Conservation (phyloP, 2,888 invertebrate genomes). For the Mythimna ferrago region DNA sequence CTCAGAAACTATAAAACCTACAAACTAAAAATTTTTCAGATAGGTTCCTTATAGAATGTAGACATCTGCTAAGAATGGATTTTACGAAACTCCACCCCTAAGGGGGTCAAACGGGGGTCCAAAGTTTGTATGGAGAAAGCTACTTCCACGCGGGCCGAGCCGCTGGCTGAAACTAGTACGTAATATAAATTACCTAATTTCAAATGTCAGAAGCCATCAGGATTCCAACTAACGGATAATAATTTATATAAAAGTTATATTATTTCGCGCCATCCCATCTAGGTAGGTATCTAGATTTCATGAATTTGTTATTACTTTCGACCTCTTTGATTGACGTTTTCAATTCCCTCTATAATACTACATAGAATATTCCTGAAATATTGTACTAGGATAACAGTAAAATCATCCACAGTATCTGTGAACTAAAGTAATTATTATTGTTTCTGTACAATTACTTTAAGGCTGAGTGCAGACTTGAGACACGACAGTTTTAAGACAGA, state of each 20-base stretch:
- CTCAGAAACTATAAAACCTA: too few species aligned
- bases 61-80: too few species aligned
- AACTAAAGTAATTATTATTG: not conserved
- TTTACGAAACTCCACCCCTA: too few species aligned
- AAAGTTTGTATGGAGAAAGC: too few species aligned
- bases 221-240: constrained; percentile 16
- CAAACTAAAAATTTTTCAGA: too few species aligned
- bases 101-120: too few species aligned
- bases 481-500: too few species aligned
- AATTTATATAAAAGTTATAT: constrained; percentile 22
- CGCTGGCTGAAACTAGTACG: not conserved
- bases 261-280: constrained; percentile 17
- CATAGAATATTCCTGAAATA: not conserved
- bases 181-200: not conserved
- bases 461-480: too few species aligned
- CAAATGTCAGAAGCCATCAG: constrained; percentile 10
- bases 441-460: not conserved
- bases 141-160: not conserved
- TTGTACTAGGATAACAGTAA: not conserved
- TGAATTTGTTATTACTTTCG: constrained; percentile 24
- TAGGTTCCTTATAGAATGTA: too few species aligned
- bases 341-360: not conserved
- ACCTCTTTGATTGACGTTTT: constrained; percentile 18
- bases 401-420: too few species aligned
- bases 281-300: not conserved